Evolutionary conservation across 2,888 invertebrate species (phyloP).

Genomic region (Tigriopus californicus): DNA sequence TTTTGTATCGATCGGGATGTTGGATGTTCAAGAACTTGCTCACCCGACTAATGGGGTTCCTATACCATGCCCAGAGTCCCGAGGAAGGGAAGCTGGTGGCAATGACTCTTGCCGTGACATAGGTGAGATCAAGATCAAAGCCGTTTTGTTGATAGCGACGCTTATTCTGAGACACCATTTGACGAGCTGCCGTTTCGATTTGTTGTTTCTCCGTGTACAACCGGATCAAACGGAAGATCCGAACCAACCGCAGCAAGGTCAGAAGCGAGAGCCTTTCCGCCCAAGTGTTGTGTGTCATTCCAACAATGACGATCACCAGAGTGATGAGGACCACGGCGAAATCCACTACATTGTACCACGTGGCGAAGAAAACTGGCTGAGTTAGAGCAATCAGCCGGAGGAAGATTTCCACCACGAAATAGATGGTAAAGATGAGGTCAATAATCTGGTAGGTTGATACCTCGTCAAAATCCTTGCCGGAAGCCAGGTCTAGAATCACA

Average conservation of each 20-base stretch:
- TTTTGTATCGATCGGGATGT: constrained; percentile 30
- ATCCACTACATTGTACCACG: constrained; percentile 29
- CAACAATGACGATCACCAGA: constrained; percentile 28
- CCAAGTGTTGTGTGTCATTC: constrained; percentile 23
- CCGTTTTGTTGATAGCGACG: constrained; percentile 28
- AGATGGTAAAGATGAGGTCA: constrained; percentile 27
- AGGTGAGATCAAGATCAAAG: constrained; percentile 34
- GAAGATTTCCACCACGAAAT: constrained; percentile 29
- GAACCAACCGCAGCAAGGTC: constrained; percentile 25
- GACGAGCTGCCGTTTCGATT: constrained; percentile 27
- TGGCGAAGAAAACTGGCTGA: constrained; percentile 25
- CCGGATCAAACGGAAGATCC: constrained; percentile 26
- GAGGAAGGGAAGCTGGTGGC: constrained; percentile 35
- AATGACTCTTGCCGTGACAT: constrained; percentile 32
- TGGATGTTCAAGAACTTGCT: constrained; percentile 31
- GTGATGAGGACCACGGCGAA: constrained; percentile 28
- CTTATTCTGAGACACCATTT: constrained; percentile 33
- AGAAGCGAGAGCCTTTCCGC: constrained; percentile 20
- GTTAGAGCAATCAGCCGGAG: constrained; percentile 27
- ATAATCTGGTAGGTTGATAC: constrained; percentile 15
- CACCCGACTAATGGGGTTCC: constrained; percentile 34
- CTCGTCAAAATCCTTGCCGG: neutral
- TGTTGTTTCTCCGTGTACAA: constrained; percentile 28
- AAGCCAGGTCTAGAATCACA: constrained; percentile 19
- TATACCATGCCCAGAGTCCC: constrained; percentile 31